Evolutionary conservation across 1,140 invertebrate genomes (phyloP).

Genomic region (Lepidurus couesii): DNA sequence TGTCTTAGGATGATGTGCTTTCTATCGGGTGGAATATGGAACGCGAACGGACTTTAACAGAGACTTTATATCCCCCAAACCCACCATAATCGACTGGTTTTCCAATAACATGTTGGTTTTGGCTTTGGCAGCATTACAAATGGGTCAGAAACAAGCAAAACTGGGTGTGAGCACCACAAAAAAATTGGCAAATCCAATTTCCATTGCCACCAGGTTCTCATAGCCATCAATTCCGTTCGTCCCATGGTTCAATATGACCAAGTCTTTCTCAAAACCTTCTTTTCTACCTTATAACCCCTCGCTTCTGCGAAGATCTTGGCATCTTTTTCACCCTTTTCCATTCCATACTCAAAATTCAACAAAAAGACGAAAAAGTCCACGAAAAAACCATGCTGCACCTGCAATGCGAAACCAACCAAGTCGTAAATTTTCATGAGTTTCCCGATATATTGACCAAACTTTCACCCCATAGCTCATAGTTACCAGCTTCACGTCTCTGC

Average conservation of each 20-base stretch:
- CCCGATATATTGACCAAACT: not conserved
- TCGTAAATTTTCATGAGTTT: slow-evolving; percentile 16
- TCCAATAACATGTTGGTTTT: too few species aligned
- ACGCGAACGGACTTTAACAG: too few species aligned
- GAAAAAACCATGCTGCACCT: not conserved
- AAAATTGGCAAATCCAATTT: not conserved
- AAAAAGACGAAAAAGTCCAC: not conserved
- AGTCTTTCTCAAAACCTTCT: not conserved
- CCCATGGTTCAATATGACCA: slow-evolving; percentile 1
- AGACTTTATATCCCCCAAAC: too few species aligned
- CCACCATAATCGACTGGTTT: too few species aligned
- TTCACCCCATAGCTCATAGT: not conserved
- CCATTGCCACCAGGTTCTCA: not conserved
- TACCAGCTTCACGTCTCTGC: not conserved
- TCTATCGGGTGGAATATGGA: too few species aligned
- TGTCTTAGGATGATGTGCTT: too few species aligned
- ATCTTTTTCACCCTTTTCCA: not conserved
- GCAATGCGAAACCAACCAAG: slow-evolving; percentile 12
- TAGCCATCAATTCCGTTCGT: not conserved
- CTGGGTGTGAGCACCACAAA: not conserved
- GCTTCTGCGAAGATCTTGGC: not conserved
- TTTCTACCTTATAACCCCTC: not conserved
- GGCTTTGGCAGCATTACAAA: too few species aligned
- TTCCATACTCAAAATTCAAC: slow-evolving; percentile 7
- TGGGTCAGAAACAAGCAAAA: not conserved